Conservation (phyloP, 2,113 vertebrate genomes). For the Oryzias celebensis region DNA sequence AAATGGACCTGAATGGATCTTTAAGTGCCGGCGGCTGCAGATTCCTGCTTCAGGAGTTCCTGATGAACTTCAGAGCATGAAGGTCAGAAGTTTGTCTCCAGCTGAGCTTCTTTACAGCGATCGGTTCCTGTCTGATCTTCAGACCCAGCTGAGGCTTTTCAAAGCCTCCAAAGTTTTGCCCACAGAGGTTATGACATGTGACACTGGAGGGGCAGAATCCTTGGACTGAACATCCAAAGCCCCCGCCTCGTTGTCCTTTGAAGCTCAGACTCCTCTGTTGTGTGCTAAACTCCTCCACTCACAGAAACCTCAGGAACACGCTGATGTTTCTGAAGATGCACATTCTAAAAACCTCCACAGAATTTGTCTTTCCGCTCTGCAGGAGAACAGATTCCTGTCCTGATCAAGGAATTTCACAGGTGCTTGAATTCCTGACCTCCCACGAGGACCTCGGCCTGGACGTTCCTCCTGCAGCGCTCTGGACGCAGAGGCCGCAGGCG, state of each 20-base stretch:
- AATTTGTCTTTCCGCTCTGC: no score
- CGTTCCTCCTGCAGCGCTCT: neutral
- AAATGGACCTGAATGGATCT: no score
- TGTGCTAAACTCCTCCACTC: slow-evolving; percentile 22
- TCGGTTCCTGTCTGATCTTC: slow-evolving; percentile 10
- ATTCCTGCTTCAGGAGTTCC: no score
- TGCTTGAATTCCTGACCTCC: slow-evolving; percentile 52
- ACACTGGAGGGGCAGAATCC: slow-evolving; percentile 31
- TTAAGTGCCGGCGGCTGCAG: no score
- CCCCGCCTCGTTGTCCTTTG: slow-evolving; percentile 22
- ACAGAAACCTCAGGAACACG: neutral
- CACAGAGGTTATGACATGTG: slow-evolving; percentile 52
- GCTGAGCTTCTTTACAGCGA: neutral
- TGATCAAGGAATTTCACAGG: slow-evolving; percentile 51
- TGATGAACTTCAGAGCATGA: no score
- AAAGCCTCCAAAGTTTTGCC: slow-evolving; percentile 29
- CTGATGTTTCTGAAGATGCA: no score
- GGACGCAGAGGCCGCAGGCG: no score
- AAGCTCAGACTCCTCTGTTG: slow-evolving; percentile 8
- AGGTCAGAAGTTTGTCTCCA: neutral
- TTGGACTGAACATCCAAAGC: slow-evolving; percentile 30
- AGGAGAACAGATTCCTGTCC: neutral
- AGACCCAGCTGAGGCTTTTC: slow-evolving; percentile 4
- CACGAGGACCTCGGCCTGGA: slow-evolving; percentile 38
- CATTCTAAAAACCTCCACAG: no score